Conservation (phyloP, 2,888 invertebrate genomes). For the Selenia dentaria region DNA sequence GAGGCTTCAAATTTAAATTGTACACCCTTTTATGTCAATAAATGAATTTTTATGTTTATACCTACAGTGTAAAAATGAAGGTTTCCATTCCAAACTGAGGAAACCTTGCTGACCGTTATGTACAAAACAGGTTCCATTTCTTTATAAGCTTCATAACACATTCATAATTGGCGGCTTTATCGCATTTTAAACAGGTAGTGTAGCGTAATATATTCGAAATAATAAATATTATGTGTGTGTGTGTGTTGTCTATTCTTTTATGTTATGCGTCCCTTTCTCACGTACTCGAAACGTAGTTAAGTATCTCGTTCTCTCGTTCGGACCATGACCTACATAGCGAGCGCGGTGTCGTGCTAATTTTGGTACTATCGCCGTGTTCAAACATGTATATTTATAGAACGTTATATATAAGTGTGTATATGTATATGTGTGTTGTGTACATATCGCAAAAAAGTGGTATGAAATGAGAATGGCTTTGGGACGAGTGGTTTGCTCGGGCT, state of each 20-base stretch:
- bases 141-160: background rate
- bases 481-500: too few relatives aligned
- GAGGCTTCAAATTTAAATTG: too few relatives aligned
- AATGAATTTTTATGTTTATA: too few relatives aligned
- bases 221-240: too few relatives aligned
- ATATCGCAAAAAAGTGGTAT: too few relatives aligned
- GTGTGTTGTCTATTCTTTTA: too few relatives aligned
- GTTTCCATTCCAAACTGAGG: background rate
- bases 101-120: background rate
- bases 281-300: constrained; percentile 22
- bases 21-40: too few relatives aligned
- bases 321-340: constrained; percentile 73
- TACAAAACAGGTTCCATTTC: background rate
- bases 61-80: too few relatives aligned
- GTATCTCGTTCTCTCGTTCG: constrained; percentile 41
- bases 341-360: constrained; percentile 64
- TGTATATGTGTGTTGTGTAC: too few relatives aligned
- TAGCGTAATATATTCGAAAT: background rate
- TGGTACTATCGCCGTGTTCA: constrained; percentile 47
- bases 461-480: too few relatives aligned
- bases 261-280: constrained; percentile 36
- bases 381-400: constrained; percentile 16
- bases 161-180: constrained; percentile 21
- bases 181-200: constrained; percentile 26
- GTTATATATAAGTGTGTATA: background rate